Evolutionary conservation across 2,797 vertebrate genomes (phyloP), one percentile per base, ranked within the genome.

Genomic region (Mormyrus proboscirostris): DNA sequence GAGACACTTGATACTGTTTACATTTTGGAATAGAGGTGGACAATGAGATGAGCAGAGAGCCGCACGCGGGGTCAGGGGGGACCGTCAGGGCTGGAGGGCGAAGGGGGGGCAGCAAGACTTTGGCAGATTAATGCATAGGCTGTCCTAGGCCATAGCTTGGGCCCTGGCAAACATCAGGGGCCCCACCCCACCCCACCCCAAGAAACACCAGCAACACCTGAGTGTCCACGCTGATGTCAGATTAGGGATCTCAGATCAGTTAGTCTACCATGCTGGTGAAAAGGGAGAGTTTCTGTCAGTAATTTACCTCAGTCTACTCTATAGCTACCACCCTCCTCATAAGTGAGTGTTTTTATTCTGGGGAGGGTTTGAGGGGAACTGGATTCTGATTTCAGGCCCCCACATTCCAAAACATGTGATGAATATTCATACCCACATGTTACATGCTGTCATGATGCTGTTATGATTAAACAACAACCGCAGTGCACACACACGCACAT

Each of bases 381-480:
- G 9, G 50, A 29, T 49, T 29, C n/a, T n/a, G n/a, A 86, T 14
- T 86, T 53, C 12, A 53, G 33, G 38, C 38, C 38, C 19, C 33
- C 8, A n/a, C 47, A n/a, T 84, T 50, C 47, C n/a, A 5, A 14
- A 51, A 25, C 3, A 29, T 50, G 49, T n/a, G 19, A 14, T 53
- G 25, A 85, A 85, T 85, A 85, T 53, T 85, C 47, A 85, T 85
- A 85, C 44, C 82, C 47, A 85, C 19, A 49, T 84, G 47, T 50
- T 84, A 51, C 82, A 49, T 49, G 25, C 73, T 5, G 47, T 85
- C 82, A 84, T 84, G 14, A 22, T 0, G 10, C 41, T n/a, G 19
- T 84, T 49, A 85, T 85, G 82, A 50, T 8, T 25, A 38, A 12
- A 76, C 19, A 76, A 1, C 16, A 33, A 38, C 69, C 0, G 12